Evolutionary conservation across 2,113 vertebrate species (phyloP), one percentile per base, ranked within the genome.

Genomic region (Nibea albiflora): DNA sequence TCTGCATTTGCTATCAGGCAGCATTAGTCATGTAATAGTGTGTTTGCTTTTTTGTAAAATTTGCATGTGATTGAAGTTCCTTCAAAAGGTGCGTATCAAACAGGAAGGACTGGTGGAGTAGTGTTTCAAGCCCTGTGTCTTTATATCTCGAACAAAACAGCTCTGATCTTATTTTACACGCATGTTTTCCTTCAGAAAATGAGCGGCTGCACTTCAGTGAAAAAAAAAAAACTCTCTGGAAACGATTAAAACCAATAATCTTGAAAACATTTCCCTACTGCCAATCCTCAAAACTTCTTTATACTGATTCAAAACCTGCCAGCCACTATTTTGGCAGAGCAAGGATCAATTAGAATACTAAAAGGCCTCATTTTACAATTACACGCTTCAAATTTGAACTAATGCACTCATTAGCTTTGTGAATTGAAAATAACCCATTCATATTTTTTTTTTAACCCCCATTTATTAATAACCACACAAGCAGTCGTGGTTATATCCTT

Each of bases 11-110:
- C 86, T 87, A 89, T 91, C 49, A 82, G 73, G 24, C 47, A 57
- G 67, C 67, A 81, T 88, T 87, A 85, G 67, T 81, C 86, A 71
- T 86, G 76, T 85, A 89, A 90, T 81, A 84, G 83, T n/a, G 11
- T 77, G 58, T 85, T 88, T 78, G 65, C 70, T 78, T 88, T 82
- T 82, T 65, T 65, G 75, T 77, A 17, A 67, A 66, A 90, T 89
- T 76, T 87, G 76, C 86, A 89, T 87, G 28, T 61, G 62, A 85
- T 63, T 84, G 81, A 87, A 70, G 80, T 73, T 89, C 47, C 56
- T 85, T 83, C 58, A 86, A 78, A 39, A 84, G 81, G 74, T 85
- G 67, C 44, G 52, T 39, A 52, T 77, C 53, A 87, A 82, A 83
- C 10, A 67, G 61, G 39, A 71, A 53, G 60, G 14, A 57, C 54